phyloP scores from a whole-genome alignment of 2,888 invertebrate genomes.

The Stomorhina lunata region DNA sequence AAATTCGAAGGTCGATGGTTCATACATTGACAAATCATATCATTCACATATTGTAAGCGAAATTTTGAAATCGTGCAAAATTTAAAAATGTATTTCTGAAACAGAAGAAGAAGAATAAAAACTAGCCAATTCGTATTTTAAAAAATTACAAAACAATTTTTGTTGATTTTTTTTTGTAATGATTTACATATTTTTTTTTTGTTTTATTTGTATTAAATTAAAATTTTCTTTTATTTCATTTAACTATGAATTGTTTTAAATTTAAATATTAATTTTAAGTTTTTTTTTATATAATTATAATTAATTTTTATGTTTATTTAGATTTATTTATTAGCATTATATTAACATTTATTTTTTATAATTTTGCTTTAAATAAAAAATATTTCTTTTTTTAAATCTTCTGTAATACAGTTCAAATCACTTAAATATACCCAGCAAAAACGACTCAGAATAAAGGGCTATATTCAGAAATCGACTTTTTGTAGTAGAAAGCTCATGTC shows the following conservation, averaged over 20 bases:
- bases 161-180: slow-evolving; percentile 36
- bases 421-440: no score
- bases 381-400: slow-evolving; percentile 26
- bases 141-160: slow-evolving; percentile 17
- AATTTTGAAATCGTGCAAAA: no score
- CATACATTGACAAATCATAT: no score
- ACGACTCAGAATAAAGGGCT: no score
- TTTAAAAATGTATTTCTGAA: no score
- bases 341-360: slow-evolving; percentile 63
- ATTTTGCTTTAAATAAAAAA: slow-evolving; percentile 47
- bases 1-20: no score
- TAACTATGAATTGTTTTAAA: slow-evolving; percentile 62
- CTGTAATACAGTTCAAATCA: no score
- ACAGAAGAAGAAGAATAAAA: not conserved
- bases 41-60: no score
- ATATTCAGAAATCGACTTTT: no score
- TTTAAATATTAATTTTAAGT: slow-evolving; percentile 59
- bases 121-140: not conserved
- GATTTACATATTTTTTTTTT: slow-evolving; percentile 58
- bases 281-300: slow-evolving; percentile 60
- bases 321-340: slow-evolving; percentile 57
- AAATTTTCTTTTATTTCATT: slow-evolving; percentile 61
- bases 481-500: no score
- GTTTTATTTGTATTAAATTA: slow-evolving; percentile 54
- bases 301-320: slow-evolving; percentile 24